A percentile compares a stretch with the other conserved stretches of the same genome.
These are phyloP conservation scores for Drosophila hydei DNA, from an alignment of 1,140 invertebrate species.

Conservation along the genomic window DNA sequence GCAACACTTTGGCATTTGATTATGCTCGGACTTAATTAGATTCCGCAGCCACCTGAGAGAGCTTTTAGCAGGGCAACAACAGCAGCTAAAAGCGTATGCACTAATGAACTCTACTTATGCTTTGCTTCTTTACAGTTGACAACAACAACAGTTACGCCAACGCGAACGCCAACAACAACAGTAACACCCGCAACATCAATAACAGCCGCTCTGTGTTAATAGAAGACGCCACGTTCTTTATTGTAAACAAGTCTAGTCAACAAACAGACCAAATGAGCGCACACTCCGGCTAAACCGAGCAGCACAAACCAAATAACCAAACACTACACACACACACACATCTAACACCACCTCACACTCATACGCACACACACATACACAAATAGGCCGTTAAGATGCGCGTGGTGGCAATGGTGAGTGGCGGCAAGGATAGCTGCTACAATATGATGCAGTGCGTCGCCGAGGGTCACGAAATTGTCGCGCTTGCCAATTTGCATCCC, in stretches of 20 bases:
- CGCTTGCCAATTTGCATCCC: slow-evolving; percentile 97
- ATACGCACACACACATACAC: slow-evolving; percentile 5
- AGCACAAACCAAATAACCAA: slow-evolving; percentile 68
- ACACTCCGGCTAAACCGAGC: slow-evolving; percentile 58
- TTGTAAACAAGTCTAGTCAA: slow-evolving; percentile 71
- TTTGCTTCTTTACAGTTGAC: neutral
- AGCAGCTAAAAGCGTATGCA: neutral
- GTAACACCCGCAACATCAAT: neutral
- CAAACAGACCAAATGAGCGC: slow-evolving; percentile 76
- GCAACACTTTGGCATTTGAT: slow-evolving; percentile 24
- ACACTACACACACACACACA: slow-evolving; percentile 5
- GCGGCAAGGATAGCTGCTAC: slow-evolving; percentile 99
- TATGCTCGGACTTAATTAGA: slow-evolving; percentile 43
- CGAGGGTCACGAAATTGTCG: slow-evolving; percentile 98
- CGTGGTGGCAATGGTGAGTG: slow-evolving; percentile 95
- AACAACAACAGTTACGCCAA: neutral
- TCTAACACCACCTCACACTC: slow-evolving; percentile 1
- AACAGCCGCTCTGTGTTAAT: slow-evolving; percentile 45
- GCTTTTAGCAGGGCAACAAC: slow-evolving; percentile 27
- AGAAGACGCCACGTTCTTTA: slow-evolving; percentile 43
- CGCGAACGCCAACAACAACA: slow-evolving; percentile 4
- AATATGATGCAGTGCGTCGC: slow-evolving; percentile 99
- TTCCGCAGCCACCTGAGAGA: slow-evolving; percentile 49
- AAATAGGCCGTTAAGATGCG: slow-evolving; percentile 87
- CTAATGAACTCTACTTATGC: too few relatives aligned